Conservation (phyloP, 1,140 invertebrate genomes). For the Pachypsylla venusta region DNA sequence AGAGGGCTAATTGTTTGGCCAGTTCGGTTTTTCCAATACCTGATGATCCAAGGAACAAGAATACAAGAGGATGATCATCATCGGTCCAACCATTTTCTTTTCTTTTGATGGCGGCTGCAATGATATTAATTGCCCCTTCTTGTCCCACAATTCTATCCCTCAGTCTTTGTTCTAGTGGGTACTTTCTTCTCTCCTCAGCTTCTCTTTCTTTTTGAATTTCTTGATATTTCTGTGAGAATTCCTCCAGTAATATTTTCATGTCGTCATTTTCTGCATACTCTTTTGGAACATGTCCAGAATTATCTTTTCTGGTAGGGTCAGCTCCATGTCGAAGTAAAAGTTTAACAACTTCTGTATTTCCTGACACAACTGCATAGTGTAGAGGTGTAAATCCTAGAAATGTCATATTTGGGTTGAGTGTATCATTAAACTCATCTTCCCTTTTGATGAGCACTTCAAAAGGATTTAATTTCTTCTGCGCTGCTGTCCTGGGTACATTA, state of each 20-base stretch:
- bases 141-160: conserved; percentile 79
- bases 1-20: conserved; percentile 69
- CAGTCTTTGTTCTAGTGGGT: conserved; percentile 75
- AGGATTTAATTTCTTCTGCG: conserved; percentile 38
- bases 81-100: conserved; percentile 88
- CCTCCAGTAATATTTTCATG: conserved; percentile 31
- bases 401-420: conserved; percentile 50
- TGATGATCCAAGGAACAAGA: conserved; percentile 86
- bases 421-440: conserved; percentile 65
- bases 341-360: conserved; percentile 44
- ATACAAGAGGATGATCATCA: conserved; percentile 81
- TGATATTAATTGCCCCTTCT: conserved; percentile 69
- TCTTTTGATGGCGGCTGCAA: conserved; percentile 68
- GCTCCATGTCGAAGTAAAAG: conserved; percentile 48
- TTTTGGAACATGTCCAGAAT: conserved; percentile 57
- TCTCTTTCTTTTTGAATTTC: conserved; percentile 35
- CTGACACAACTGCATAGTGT: conserved; percentile 72
- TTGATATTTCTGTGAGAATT: conserved; percentile 13
- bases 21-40: conserved; percentile 92
- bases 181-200: conserved; percentile 66
- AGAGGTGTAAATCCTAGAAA: conserved; percentile 77
- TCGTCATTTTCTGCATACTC: conserved; percentile 51
- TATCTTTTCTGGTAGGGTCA: conserved; percentile 57
- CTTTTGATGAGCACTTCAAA: conserved; percentile 48
- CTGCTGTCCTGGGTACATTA: conserved; percentile 47